phyloP scores from a whole-genome alignment of 2,797 vertebrate species.

The Chaenodraco wilsoni region DNA sequence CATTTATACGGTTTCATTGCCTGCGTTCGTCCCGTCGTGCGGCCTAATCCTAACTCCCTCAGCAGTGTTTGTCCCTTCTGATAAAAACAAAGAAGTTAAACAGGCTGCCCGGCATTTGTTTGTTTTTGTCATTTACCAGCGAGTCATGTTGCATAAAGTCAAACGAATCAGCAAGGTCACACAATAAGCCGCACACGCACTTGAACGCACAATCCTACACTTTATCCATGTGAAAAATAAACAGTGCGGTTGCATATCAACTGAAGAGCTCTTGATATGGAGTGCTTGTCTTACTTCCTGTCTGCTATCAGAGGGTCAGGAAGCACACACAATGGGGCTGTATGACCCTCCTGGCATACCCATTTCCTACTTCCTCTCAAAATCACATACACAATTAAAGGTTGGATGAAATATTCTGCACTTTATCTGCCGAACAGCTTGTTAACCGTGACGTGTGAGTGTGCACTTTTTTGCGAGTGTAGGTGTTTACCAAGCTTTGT shows the following conservation, averaged over 20 bases:
- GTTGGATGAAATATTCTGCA: constrained; percentile 16
- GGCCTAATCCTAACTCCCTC: not conserved
- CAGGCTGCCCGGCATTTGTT: constrained; percentile 20
- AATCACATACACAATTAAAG: constrained; percentile 13
- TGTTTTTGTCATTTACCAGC: constrained; percentile 31
- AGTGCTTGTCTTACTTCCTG: constrained; percentile 72
- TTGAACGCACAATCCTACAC: not conserved
- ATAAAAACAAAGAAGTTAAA: constrained; percentile 37
- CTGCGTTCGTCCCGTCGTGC: too few species aligned
- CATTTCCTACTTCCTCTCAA: constrained; percentile 51
- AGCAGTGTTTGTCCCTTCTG: not conserved
- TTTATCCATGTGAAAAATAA: constrained; percentile 23
- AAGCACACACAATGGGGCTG: constrained; percentile 68
- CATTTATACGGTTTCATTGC: too few species aligned
- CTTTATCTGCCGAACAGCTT: constrained; percentile 35
- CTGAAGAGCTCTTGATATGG: constrained; percentile 58
- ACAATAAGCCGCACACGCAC: constrained; percentile 17
- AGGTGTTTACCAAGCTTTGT: too few species aligned
- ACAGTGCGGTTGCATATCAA: constrained; percentile 26
- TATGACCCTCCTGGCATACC: constrained; percentile 26
- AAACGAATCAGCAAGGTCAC: constrained; percentile 9
- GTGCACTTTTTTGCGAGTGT: not conserved
- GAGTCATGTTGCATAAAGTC: constrained; percentile 12
- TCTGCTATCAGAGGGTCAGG: constrained; percentile 57
- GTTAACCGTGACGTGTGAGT: constrained; percentile 9